Evolutionary conservation across 2,888 invertebrate species (phyloP).

Genomic region (Vannuccia rotundouncinata): DNA sequence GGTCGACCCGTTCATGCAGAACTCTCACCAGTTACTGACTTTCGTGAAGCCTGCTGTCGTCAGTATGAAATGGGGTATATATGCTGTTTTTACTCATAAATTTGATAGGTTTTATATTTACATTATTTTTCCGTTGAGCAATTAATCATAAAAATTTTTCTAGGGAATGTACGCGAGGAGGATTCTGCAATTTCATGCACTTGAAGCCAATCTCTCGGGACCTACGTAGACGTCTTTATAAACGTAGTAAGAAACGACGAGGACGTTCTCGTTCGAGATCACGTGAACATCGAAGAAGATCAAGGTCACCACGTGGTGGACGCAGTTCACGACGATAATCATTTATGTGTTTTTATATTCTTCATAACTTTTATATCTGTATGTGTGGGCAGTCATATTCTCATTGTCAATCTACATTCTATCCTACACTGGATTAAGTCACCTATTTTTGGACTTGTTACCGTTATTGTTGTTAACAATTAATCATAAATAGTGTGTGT

Average conservation of each 20-base stretch:
- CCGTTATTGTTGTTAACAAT: too few relatives aligned
- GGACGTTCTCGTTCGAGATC: constrained; percentile 19
- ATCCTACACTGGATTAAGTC: too few relatives aligned
- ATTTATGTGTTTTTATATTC: neutral
- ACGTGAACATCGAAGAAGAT: neutral
- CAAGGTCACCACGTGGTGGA: neutral
- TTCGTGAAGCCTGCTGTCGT: constrained; percentile 95
- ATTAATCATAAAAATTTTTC: too few relatives aligned
- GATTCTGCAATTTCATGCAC: constrained; percentile 99
- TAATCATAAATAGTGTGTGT: too few relatives aligned
- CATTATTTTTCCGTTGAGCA: too few relatives aligned
- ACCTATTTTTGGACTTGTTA: too few relatives aligned
- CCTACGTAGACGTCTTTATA: constrained; percentile 68
- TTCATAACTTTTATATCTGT: too few relatives aligned
- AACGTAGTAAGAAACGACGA: constrained; percentile 44
- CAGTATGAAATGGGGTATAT: constrained; percentile 95
- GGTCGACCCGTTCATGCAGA: constrained; percentile 96
- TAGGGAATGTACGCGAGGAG: constrained; percentile 89
- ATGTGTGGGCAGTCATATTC: too few relatives aligned
- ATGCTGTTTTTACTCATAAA: too few relatives aligned
- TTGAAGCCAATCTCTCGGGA: constrained; percentile 94
- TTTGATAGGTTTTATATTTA: too few relatives aligned
- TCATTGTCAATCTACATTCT: too few relatives aligned
- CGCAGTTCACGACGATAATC: neutral
- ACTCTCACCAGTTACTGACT: constrained; percentile 95